Evolutionary conservation across 2,113 vertebrate species (phyloP), one percentile per base, ranked within the genome.

Genomic region (Boleophthalmus pectinirostris): DNA sequence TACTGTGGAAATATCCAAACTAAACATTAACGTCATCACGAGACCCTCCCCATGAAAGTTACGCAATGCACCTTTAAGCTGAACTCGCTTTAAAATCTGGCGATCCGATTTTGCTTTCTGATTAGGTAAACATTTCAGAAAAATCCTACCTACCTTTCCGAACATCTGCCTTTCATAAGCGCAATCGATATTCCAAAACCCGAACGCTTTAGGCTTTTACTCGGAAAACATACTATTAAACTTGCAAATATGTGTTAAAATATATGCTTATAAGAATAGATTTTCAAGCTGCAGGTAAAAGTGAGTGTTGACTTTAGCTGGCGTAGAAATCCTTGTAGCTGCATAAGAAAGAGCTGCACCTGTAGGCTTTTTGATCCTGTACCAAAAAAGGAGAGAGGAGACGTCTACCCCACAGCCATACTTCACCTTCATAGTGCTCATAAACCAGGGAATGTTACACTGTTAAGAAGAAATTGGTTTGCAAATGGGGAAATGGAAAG

Each of bases 381-480:
- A 65, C 69, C 58, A 78, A 72, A 65, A n/a, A 24, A 58, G 43
- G 25, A 49, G 38, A 56, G 58, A 73, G 33, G 38, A 69, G n/a
- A 65, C 15, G 25, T 77, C 35, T 74, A 38, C 70, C 84, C 75
- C 69, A 60, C 4, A 77, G 83, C 75, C 5, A 70, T 82, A 69
- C 54, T 77, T 84, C 60, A 84, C 75, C 83, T 86, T 78, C 82
- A 82, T 64, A 51, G 69, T 46, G 61, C 51, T 68, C 66, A 71
- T 87, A 84, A 86, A 84, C 29, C 24, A 66, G 76, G 73, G 85
- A 87, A 80, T 79, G 53, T 79, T 70, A 56, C 33, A 20, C 33
- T 68, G 43, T 70, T 54, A 77, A 82, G 12, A 53, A 29, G 43
- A 71, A 83, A 83, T 78, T 73, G 70, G 78, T 86, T 81, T 67